Evolutionary conservation across 2,797 vertebrate genomes (phyloP), one percentile per base, ranked within the genome.

Genomic region (Okamejei kenojei): DNA sequence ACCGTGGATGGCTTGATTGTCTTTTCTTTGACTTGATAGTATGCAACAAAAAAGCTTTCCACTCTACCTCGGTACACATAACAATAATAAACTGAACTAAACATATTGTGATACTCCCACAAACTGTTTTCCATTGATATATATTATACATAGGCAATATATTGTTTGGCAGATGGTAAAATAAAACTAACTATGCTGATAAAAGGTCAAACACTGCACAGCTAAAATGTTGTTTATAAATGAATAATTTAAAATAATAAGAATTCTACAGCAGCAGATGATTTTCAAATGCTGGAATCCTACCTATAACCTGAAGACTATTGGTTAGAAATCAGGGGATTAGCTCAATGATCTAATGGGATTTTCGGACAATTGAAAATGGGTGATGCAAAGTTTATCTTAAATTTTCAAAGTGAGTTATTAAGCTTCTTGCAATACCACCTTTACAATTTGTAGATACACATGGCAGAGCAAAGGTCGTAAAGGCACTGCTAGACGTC

Each of bases 201-300:
- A 93, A 92, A 93, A 94, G 93, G 90, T 93, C 93, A 93, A 81
- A 93, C 88, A 93, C 94, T 94, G 94, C 94, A 94, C 94, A 94
- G 71, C 93, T 38, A 58, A 77, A 81, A 68, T 93, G 88, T 92
- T 90, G 93, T 81, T 93, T 78, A 94, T 82, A 93, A 58, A 68
- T 76, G 32, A 10, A 54, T 58, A 77, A 54, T 45, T 63, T 32
- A 93, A n/a, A 35, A 78, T 15, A 86, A 74, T 82, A 88, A 63
- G 91, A 78, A 76, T 68, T 90, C 90, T 45, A 74, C 8, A 54
- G n/a, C 29, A 61, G 63, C 63, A n/a, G n/a, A 65, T n/a, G 1
- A 65, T 65, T 88, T 82, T 88, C 23, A 63, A 63, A 54, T 80
- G 35, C 35, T 38, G 17, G 35, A 35, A 21, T 80, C 35, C 79